A percentile compares a stretch with the other conserved stretches of the same genome.
Evolutionary conservation across 2,888 invertebrate species (phyloP).

Genomic region (Bugula neritina): DNA sequence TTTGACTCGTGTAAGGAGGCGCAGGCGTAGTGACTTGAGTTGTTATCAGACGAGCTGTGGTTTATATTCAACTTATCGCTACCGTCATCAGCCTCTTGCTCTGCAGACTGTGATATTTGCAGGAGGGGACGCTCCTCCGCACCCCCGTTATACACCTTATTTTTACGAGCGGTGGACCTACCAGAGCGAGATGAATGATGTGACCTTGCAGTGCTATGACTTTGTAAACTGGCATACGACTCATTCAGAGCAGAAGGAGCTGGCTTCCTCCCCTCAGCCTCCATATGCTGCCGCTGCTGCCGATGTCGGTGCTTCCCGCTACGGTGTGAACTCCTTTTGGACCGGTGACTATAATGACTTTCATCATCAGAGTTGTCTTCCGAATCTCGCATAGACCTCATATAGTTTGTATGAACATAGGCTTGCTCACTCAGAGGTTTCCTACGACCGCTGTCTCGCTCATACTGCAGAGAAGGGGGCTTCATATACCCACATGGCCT

Average conservation of each 20-base stretch:
- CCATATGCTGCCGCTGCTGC: slow-evolving; percentile 29
- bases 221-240: slow-evolving; percentile 12
- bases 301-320: slow-evolving; percentile 30
- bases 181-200: slow-evolving; percentile 17
- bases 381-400: not conserved
- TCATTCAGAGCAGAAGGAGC: slow-evolving; percentile 6
- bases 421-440: not conserved
- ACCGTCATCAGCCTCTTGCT: not conserved
- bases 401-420: not conserved
- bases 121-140: slow-evolving; percentile 1
- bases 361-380: slow-evolving; percentile 25
- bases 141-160: not conserved
- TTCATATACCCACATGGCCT: not conserved
- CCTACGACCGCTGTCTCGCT: not conserved
- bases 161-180: not conserved
- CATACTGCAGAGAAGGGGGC: not conserved
- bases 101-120: not conserved
- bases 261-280: not conserved
- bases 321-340: slow-evolving; percentile 19
- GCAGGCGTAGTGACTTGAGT: slow-evolving; percentile 25
- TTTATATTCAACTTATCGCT: slow-evolving; percentile 17
- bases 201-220: slow-evolving; percentile 7
- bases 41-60: slow-evolving; percentile 23
- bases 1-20: not conserved
- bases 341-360: slow-evolving; percentile 14